These are phyloP conservation scores for Portevinia maculata DNA, from an alignment of 2,888 invertebrate genomes.

Conservation along the genomic window DNA sequence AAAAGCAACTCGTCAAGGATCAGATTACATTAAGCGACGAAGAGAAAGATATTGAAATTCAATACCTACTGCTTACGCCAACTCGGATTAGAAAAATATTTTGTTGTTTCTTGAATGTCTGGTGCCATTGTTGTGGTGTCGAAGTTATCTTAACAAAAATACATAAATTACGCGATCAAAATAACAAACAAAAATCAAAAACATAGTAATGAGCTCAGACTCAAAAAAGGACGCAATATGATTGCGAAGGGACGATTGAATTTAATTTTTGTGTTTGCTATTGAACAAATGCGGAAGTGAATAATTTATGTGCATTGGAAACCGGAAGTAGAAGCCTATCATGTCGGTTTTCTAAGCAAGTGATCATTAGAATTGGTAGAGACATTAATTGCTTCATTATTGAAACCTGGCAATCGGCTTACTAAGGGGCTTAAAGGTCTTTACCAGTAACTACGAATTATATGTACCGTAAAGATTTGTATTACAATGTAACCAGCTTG, in stretches of 20 bases:
- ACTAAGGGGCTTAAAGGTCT: slow-evolving; percentile 8
- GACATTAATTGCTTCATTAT: slow-evolving; percentile 45
- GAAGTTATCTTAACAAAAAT: slow-evolving; percentile 6
- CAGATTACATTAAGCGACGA: slow-evolving; percentile 19
- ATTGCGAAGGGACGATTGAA: no score
- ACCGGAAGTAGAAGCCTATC: slow-evolving; percentile 48
- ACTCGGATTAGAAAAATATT: no score
- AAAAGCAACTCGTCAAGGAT: slow-evolving; percentile 25
- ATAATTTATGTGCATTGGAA: slow-evolving; percentile 30
- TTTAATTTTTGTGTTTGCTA: no score
- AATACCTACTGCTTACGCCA: not conserved
- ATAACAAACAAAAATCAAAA: not conserved
- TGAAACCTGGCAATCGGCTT: slow-evolving; percentile 36
- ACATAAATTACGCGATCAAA: slow-evolving; percentile 26
- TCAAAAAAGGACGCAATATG: no score
- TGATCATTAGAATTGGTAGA: slow-evolving; percentile 25
- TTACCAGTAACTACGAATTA: not conserved
- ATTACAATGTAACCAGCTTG: no score
- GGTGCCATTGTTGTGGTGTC: not conserved
- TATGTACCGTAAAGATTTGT: not conserved
- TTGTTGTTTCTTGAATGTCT: not conserved
- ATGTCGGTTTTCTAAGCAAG: slow-evolving; percentile 26
- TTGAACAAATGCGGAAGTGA: slow-evolving; percentile 23
- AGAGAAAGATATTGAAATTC: slow-evolving; percentile 17
- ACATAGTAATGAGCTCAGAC: not conserved